Percentiles rank a stretch among this genome's conserved stretches.
phyloP scores from a whole-genome alignment of 1,140 invertebrate genomes.

The Pseudoatta argentina region DNA sequence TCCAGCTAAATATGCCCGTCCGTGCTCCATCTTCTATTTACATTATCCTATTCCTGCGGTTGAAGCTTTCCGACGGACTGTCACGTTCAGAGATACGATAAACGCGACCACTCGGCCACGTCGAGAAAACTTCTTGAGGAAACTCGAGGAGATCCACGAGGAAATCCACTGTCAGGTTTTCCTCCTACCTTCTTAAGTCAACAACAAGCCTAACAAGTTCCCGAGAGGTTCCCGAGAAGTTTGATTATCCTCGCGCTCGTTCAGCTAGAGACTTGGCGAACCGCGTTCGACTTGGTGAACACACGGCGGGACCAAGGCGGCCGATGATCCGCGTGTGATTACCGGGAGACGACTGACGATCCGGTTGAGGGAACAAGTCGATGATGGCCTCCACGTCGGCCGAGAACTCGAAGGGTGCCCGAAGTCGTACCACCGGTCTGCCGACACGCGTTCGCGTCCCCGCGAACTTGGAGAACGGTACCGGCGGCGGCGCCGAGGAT shows the following conservation, averaged over 20 bases:
- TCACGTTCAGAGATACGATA: slow-evolving; percentile 4
- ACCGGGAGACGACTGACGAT: not conserved
- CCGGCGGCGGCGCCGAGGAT: slow-evolving; percentile 75
- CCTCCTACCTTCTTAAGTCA: not conserved
- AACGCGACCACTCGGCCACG: not conserved
- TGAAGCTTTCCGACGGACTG: not conserved
- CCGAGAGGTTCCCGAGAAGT: not conserved
- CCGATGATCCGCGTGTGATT: not conserved
- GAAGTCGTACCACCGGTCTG: slow-evolving; percentile 66
- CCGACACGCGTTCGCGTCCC: slow-evolving; percentile 53
- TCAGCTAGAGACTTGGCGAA: not conserved
- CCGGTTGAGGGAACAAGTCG: not conserved
- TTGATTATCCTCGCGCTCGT: not conserved
- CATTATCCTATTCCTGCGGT: not conserved
- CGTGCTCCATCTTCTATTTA: slow-evolving; percentile 28
- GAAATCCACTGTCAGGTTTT: not conserved
- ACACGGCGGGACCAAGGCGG: not conserved
- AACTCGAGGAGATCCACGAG: not conserved
- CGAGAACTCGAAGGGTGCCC: slow-evolving; percentile 71
- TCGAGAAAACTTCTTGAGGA: not conserved
- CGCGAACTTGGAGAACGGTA: slow-evolving; percentile 38
- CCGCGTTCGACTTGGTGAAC: not conserved
- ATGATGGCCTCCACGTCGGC: slow-evolving; percentile 70
- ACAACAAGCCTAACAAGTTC: not conserved
- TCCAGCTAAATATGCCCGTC: slow-evolving; percentile 41